Conservation (phyloP, 2,113 vertebrate genomes). For the Macquaria australasica region DNA sequence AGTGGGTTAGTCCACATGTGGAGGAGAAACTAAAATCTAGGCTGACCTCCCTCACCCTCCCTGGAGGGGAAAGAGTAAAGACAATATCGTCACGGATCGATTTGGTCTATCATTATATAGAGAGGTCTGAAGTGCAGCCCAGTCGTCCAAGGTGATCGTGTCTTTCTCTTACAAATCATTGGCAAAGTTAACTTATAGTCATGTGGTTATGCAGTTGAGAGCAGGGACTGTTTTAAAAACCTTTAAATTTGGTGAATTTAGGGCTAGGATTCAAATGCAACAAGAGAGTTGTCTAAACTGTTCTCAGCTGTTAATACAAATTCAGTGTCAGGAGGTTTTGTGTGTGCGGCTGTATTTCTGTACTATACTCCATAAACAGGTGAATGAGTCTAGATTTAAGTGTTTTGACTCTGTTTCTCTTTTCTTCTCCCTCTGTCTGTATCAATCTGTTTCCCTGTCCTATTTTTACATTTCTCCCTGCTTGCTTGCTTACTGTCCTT, state of each 20-base stretch:
- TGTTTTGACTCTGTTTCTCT: conserved; percentile 6
- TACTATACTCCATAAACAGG: background rate
- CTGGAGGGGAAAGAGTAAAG: background rate
- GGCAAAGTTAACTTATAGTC: background rate
- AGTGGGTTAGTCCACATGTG: conserved; percentile 62
- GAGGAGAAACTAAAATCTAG: conserved; percentile 50
- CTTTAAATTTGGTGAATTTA: background rate
- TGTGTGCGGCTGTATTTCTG: background rate
- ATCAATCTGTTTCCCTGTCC: background rate
- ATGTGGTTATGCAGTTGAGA: background rate
- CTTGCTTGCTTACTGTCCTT: conserved; percentile 3
- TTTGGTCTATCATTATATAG: background rate
- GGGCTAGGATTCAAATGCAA: background rate
- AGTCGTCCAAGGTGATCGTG: background rate
- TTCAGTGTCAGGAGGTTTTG: background rate
- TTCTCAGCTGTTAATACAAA: background rate
- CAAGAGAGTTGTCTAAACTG: background rate
- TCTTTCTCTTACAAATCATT: background rate
- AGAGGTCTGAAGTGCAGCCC: background rate
- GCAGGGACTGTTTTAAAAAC: background rate
- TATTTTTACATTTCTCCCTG: background rate
- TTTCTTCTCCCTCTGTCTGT: background rate
- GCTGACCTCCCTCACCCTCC: conserved; percentile 45
- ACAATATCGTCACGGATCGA: background rate
- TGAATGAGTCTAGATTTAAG: background rate